Conservation (phyloP, 2,888 invertebrate species). For the Agrilus biguttatus region DNA sequence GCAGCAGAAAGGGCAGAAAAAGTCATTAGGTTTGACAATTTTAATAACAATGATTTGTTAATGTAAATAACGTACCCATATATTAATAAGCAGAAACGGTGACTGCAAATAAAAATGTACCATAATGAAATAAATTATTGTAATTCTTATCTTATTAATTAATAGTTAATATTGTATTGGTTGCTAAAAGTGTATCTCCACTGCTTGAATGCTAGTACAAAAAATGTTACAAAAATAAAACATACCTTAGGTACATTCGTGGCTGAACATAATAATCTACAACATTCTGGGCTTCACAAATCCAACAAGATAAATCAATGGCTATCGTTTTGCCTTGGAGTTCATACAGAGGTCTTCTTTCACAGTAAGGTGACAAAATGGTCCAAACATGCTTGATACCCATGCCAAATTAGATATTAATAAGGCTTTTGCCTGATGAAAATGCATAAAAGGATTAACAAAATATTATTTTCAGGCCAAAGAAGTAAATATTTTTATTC, state of each 20-base stretch:
- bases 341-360: conserved; percentile 62
- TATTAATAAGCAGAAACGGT: no score
- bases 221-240: background rate
- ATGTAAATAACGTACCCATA: no score
- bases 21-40: no score
- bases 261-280: conserved; percentile 58
- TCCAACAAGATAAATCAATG: conserved; percentile 83
- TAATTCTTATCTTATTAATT: no score
- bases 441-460: background rate
- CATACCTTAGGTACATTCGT: conserved; percentile 69
- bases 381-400: conserved; percentile 82
- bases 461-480: background rate
- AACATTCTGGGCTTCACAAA: conserved; percentile 73
- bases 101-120: no score
- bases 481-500: no score
- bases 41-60: no score
- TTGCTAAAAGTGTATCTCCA: no score
- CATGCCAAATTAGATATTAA: conserved; percentile 37
- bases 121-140: no score
- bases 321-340: conserved; percentile 70
- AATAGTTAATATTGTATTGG: no score
- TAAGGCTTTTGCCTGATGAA: background rate
- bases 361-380: conserved; percentile 61
- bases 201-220: no score
- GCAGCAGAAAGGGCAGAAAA: no score